phyloP scores from a whole-genome alignment of 2,797 vertebrate genomes.

The Syngnathus rostellatus region DNA sequence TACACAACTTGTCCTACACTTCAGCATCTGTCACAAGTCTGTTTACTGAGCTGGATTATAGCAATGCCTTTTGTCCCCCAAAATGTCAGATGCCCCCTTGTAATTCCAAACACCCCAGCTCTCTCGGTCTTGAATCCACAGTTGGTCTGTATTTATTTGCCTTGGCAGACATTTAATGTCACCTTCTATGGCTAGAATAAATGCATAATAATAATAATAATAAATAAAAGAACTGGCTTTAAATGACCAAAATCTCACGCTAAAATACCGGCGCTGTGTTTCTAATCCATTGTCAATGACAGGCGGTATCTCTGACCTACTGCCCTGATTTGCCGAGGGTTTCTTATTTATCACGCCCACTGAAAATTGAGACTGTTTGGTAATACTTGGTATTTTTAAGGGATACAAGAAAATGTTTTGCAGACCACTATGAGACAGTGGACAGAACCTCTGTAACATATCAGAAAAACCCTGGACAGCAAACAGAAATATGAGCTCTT shows the following conservation, averaged over 20 bases:
- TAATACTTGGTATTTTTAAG: background rate
- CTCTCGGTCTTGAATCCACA: slow-evolving; percentile 15
- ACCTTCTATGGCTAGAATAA: slow-evolving; percentile 18
- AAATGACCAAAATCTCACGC: slow-evolving; percentile 30
- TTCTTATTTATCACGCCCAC: slow-evolving; percentile 1
- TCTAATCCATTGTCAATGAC: slow-evolving; percentile 50
- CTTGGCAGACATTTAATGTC: slow-evolving; percentile 30
- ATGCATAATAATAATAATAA: too few relatives aligned
- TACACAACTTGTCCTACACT: slow-evolving; percentile 8
- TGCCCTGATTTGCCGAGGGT: slow-evolving; percentile 47
- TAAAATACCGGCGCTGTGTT: slow-evolving; percentile 28
- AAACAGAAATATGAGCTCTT: background rate
- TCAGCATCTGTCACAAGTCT: slow-evolving; percentile 30
- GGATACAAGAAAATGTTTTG: background rate
- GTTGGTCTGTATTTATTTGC: slow-evolving; percentile 28
- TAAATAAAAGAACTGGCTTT: background rate
- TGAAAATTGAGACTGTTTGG: slow-evolving; percentile 28
- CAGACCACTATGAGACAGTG: background rate
- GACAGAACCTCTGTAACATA: background rate
- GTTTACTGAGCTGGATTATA: slow-evolving; percentile 38
- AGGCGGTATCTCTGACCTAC: slow-evolving; percentile 49
- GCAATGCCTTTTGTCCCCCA: slow-evolving; percentile 25
- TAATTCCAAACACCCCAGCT: slow-evolving; percentile 16
- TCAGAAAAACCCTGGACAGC: background rate
- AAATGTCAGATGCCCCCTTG: slow-evolving; percentile 21